These are phyloP conservation scores for Drosophila flavopinicola DNA, from an alignment of 2,888 invertebrate genomes.

Conservation along the genomic window DNA sequence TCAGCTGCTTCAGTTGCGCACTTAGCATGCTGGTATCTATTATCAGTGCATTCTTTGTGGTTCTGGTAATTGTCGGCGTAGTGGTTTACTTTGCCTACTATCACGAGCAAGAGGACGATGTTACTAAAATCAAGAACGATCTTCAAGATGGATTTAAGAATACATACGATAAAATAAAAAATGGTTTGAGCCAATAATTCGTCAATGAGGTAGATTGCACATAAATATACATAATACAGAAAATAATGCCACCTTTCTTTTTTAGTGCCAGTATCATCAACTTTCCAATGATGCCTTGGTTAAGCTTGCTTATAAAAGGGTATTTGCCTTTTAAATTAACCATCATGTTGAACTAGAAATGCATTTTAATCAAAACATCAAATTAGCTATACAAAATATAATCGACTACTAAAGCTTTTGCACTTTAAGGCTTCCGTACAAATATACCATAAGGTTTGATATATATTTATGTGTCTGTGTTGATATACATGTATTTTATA, in stretches of 20 bases:
- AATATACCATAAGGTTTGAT: conserved; percentile 43
- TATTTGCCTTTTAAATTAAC: conserved; percentile 12
- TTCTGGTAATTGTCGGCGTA: conserved; percentile 74
- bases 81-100: conserved; percentile 74
- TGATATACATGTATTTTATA: conserved; percentile 23
- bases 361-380: conserved; percentile 3
- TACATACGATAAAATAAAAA: conserved; percentile 45
- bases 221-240: neutral
- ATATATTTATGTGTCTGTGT: conserved; percentile 33
- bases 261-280: conserved; percentile 11
- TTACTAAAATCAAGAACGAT: conserved; percentile 58
- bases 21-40: conserved; percentile 77
- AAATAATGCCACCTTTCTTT: neutral
- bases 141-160: conserved; percentile 50
- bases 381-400: conserved; percentile 2
- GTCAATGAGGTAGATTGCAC: neutral
- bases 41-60: conserved; percentile 74
- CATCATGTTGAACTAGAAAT: conserved; percentile 7
- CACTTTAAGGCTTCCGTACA: conserved; percentile 43
- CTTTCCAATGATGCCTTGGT: conserved; percentile 6
- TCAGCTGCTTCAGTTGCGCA: conserved; percentile 80
- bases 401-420: conserved; percentile 22
- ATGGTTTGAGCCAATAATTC: conserved; percentile 34
- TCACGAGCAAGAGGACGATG: conserved; percentile 70
- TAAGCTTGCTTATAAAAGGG: conserved; percentile 2